Evolutionary conservation across 2,113 vertebrate species (phyloP).

Genomic region (Zapus hudsonius): DNA sequence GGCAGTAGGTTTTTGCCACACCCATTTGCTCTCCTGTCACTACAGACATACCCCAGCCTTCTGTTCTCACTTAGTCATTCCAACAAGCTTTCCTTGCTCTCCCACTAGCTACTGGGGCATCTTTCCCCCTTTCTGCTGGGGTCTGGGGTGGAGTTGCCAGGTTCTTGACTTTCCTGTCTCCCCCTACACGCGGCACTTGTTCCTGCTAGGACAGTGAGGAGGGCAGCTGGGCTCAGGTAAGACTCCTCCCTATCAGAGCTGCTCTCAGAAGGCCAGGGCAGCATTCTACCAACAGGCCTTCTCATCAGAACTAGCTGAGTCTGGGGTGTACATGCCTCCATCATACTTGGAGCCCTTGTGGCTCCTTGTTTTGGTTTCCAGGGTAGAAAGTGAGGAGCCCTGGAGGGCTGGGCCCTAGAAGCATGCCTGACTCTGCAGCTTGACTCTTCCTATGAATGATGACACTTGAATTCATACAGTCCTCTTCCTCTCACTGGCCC

Average conservation of each 20-base stretch:
- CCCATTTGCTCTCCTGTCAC: not conserved
- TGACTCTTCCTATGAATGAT: not conserved
- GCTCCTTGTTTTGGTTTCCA: not conserved
- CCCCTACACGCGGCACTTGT: conserved; percentile 87
- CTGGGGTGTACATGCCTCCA: not conserved
- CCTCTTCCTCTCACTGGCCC: not conserved
- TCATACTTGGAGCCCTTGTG: not conserved
- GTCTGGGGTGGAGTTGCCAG: not conserved
- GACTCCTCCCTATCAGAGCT: conserved; percentile 51
- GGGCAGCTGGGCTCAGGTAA: conserved; percentile 99
- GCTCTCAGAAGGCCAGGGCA: not conserved
- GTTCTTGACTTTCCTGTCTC: conserved; percentile 82
- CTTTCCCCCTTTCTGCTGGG: not conserved
- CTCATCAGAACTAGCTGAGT: not conserved
- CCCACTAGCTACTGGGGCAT: not conserved
- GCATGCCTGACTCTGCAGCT: not conserved
- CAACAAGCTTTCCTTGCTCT: not conserved
- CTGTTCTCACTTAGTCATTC: not conserved
- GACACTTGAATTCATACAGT: not conserved
- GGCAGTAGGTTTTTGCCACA: not conserved
- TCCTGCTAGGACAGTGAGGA: conserved; percentile 95
- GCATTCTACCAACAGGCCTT: not conserved
- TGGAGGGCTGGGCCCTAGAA: not conserved
- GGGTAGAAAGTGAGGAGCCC: not conserved
- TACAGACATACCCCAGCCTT: not conserved